A percentile compares a stretch with the other conserved stretches of the same genome.
Conservation (phyloP, 2,113 vertebrate genomes). For the Tupaia tana region DNA sequence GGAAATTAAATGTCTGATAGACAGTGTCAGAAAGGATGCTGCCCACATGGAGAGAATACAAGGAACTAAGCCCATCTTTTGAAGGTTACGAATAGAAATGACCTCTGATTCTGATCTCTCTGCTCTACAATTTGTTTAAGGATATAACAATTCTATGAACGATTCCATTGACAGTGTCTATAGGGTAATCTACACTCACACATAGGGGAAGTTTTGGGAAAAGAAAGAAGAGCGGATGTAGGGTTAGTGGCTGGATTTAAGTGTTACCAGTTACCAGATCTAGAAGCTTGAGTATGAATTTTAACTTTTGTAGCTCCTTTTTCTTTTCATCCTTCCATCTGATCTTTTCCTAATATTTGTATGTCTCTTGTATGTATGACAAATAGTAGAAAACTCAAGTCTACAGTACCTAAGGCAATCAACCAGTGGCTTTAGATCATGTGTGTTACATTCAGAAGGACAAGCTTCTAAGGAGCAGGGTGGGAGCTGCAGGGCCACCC, state of each 20-base stretch:
- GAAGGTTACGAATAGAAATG: not conserved
- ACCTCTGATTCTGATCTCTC: not conserved
- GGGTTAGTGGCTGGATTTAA: not conserved
- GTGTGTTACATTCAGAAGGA: not conserved
- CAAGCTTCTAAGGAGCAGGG: rapidly evolving
- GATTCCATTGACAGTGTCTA: not conserved
- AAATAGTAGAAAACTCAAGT: not conserved
- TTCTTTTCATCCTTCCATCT: not conserved
- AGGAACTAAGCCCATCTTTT: not conserved
- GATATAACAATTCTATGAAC: not conserved
- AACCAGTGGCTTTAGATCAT: not conserved
- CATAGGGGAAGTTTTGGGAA: not conserved
- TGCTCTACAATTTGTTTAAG: not conserved
- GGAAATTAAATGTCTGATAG: not conserved
- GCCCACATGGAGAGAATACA: not conserved
- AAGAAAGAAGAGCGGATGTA: no score
- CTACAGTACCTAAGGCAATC: not conserved
- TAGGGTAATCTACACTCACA: not conserved
- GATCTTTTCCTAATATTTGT: not conserved
- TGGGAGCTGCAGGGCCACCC: rapidly evolving
- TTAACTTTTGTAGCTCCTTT: not conserved
- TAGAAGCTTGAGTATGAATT: not conserved
- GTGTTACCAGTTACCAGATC: not conserved
- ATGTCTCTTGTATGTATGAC: not conserved
- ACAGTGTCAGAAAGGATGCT: not conserved